These are phyloP conservation scores for Zosterops borbonicus DNA, from an alignment of 2,113 vertebrate genomes.

Conservation along the genomic window DNA sequence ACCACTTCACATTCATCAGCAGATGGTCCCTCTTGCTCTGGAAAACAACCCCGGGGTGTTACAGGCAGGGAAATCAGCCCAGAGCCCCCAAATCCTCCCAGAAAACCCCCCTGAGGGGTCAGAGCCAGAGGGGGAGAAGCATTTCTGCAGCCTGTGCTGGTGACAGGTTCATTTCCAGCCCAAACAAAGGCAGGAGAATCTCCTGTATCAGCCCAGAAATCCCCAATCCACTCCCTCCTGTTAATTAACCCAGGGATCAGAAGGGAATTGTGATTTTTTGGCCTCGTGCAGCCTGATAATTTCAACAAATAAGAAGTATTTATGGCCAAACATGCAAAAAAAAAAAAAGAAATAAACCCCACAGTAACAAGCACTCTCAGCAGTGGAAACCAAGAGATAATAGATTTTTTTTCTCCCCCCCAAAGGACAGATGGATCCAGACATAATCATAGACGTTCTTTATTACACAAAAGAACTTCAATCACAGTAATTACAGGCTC, in stretches of 20 bases:
- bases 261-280: neutral
- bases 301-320: neutral
- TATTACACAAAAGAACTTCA: neutral
- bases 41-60: slow-evolving; percentile 69
- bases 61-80: slow-evolving; percentile 29
- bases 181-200: neutral
- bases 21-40: slow-evolving; percentile 99
- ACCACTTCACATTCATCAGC: slow-evolving; percentile 99
- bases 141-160: neutral
- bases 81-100: neutral
- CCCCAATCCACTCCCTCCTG: fast-evolving
- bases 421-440: slow-evolving; percentile 13
- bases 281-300: neutral
- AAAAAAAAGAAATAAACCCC: neutral
- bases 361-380: neutral
- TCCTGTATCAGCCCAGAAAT: neutral
- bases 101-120: neutral
- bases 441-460: neutral
- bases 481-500: neutral
- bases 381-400: neutral
- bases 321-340: neutral
- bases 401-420: fast-evolving
- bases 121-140: neutral
- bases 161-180: neutral
- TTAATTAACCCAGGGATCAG: neutral